Evolutionary conservation across 2,113 vertebrate species (phyloP).

Genomic region (Hemiscyllium ocellatum): DNA sequence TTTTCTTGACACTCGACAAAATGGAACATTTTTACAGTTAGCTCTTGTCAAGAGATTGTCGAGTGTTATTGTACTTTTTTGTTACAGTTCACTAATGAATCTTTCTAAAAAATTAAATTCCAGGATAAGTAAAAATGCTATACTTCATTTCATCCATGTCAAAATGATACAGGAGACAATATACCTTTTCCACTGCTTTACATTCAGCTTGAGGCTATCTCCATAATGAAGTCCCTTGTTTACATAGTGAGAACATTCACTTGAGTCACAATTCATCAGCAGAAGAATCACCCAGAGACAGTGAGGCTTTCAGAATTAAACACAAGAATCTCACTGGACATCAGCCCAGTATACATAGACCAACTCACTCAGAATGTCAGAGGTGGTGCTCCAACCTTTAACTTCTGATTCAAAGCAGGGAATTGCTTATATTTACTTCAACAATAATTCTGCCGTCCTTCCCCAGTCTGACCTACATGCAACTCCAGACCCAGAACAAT

Average conservation of each 20-base stretch:
- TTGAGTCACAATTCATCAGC: neutral
- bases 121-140: neutral
- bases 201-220: neutral
- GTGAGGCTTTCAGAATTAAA: neutral
- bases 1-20: neutral
- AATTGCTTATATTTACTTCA: neutral
- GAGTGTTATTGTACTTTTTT: neutral
- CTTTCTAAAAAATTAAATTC: neutral
- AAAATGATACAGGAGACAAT: neutral
- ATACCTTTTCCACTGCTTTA: neutral
- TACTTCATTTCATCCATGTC: neutral
- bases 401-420: neutral
- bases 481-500: no score
- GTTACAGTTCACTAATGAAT: neutral
- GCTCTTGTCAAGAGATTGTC: neutral
- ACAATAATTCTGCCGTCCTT: neutral
- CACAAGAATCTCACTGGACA: neutral
- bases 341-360: neutral
- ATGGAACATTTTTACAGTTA: neutral
- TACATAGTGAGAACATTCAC: neutral
- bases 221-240: neutral
- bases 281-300: neutral
- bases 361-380: neutral
- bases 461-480: no score
- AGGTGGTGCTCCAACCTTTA: neutral